Percentiles rank a stretch among this genome's conserved stretches.
Evolutionary conservation across 2,888 invertebrate genomes (phyloP).

Genomic region (Tetheella fluctuosa): DNA sequence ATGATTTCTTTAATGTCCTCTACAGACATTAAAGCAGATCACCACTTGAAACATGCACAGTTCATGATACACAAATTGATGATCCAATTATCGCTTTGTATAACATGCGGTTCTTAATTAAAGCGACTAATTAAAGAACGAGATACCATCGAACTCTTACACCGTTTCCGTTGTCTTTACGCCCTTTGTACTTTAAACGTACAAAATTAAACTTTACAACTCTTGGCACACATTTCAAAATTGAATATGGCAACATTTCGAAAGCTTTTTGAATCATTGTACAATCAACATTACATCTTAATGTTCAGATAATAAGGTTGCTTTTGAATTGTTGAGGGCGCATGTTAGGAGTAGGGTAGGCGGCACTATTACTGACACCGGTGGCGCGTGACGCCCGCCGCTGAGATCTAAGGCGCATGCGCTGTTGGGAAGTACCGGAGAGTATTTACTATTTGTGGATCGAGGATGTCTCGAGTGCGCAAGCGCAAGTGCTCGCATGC

Average conservation of each 20-base stretch:
- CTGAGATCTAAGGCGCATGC: constrained; percentile 70
- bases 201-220: constrained; percentile 25
- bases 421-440: constrained; percentile 45
- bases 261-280: constrained; percentile 17
- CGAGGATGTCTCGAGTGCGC: constrained; percentile 28
- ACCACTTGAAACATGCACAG: neutral
- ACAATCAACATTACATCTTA: constrained; percentile 22
- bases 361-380: constrained; percentile 69
- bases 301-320: neutral
- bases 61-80: constrained; percentile 54
- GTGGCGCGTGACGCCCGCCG: constrained; percentile 79
- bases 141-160: constrained; percentile 51
- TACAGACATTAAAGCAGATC: neutral
- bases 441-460: constrained; percentile 57
- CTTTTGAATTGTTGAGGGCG: constrained; percentile 19
- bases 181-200: constrained; percentile 43
- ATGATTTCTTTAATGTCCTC: neutral
- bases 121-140: constrained; percentile 72
- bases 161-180: constrained; percentile 66
- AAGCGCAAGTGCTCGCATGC: constrained; percentile 18
- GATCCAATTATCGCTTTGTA: constrained; percentile 74
- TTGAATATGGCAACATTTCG: constrained; percentile 12
- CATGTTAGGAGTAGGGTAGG: constrained; percentile 57
- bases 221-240: constrained; percentile 23
- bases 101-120: constrained; percentile 72